A percentile compares a stretch with the other conserved stretches of the same genome.
Conservation (phyloP, 64 coral and sea anemone genomes). For the Stichodactyla mertensii region DNA sequence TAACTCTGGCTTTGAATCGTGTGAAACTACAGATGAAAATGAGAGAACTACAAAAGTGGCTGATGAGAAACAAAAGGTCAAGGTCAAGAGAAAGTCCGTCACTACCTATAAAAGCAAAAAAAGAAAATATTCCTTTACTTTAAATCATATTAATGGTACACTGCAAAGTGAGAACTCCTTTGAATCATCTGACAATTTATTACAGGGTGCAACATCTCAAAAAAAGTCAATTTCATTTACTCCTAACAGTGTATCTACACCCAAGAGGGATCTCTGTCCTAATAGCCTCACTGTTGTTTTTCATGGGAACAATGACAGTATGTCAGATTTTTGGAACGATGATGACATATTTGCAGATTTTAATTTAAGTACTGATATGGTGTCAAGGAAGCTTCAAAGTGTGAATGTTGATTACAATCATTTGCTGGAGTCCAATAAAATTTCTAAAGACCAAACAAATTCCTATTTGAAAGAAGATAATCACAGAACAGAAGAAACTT, state of each 20-base stretch:
- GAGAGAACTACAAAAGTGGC: not conserved
- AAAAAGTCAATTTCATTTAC: not conserved
- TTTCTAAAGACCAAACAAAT: not conserved
- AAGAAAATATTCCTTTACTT: not conserved
- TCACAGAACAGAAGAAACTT: not conserved
- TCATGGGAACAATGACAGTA: not conserved
- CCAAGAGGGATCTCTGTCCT: not conserved
- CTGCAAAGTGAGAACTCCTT: not conserved
- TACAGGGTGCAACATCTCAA: not conserved
- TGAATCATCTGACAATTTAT: not conserved
- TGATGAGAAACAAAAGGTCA: not conserved
- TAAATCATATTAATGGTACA: not conserved
- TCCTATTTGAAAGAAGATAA: not conserved
- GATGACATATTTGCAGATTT: slow-evolving; percentile 21
- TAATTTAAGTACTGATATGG: not conserved
- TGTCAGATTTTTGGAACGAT: slow-evolving; percentile 26
- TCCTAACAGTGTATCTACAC: not conserved
- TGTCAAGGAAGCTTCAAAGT: not conserved
- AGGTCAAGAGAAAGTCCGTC: not conserved
- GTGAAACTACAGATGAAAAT: not conserved
- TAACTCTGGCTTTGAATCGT: not conserved
- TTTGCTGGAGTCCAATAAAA: not conserved
- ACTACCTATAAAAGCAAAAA: not conserved
- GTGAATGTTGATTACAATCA: no score
- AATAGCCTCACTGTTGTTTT: not conserved